These are phyloP conservation scores for Monopterus albus DNA, from an alignment of 2,113 vertebrate species.

Conservation along the genomic window DNA sequence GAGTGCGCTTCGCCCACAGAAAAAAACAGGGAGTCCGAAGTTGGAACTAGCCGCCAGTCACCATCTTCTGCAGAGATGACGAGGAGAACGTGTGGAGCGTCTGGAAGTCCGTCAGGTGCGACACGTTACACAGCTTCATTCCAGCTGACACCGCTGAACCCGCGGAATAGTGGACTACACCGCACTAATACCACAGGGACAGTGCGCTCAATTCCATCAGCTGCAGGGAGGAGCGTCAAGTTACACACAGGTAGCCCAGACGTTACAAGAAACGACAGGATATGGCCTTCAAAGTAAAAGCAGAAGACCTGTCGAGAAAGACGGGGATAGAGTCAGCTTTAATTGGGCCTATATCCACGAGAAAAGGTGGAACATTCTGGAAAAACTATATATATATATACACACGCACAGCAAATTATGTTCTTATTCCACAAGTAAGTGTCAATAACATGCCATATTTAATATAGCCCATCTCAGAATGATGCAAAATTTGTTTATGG, in stretches of 20 bases:
- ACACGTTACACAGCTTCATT: constrained; percentile 23
- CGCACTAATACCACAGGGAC: constrained; percentile 3
- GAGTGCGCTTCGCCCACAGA: constrained; percentile 46
- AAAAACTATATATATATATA: no score
- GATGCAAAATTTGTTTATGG: no score
- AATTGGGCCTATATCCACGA: neutral
- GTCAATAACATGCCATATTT: no score
- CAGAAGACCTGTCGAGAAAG: no score
- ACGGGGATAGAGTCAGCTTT: neutral
- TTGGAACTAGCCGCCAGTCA: constrained; percentile 56
- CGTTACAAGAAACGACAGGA: neutral
- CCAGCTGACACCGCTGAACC: constrained; percentile 27
- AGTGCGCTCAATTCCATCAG: constrained; percentile 25
- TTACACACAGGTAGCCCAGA: neutral
- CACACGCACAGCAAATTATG: no score
- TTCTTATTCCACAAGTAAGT: no score
- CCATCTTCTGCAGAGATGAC: constrained; percentile 47
- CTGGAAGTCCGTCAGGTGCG: constrained; percentile 8
- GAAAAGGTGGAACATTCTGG: neutral
- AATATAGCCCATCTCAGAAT: no score
- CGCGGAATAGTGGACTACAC: neutral
- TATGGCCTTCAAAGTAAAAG: constrained; percentile 51
- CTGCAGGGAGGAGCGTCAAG: constrained; percentile 46
- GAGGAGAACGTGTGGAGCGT: constrained; percentile 22
- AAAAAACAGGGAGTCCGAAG: constrained; percentile 38